These are phyloP conservation scores for Ptychadena robeensis DNA, from an alignment of 2,797 vertebrate genomes.

Conservation along the genomic window DNA sequence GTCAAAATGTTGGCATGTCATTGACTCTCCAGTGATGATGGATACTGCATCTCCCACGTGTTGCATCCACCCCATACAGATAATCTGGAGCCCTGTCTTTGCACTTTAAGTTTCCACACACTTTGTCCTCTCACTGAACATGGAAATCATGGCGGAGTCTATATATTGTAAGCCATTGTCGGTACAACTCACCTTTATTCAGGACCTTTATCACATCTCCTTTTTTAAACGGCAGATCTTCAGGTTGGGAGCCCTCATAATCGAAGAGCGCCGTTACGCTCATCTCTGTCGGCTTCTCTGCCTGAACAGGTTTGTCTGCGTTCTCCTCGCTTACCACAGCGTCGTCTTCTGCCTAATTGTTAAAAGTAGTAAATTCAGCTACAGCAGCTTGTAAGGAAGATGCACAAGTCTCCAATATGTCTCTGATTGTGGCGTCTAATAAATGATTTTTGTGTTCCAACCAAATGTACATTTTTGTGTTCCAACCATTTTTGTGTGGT, in stretches of 20 bases:
- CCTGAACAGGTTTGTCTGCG: slow-evolving; percentile 64
- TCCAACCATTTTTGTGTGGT: no score
- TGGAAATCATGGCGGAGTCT: no score
- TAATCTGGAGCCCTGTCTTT: no score
- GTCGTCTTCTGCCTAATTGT: slow-evolving; percentile 20
- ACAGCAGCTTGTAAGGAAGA: not conserved
- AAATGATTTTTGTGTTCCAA: not conserved
- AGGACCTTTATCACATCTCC: slow-evolving; percentile 86
- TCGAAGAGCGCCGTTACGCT: slow-evolving; percentile 82
- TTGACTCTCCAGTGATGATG: no score
- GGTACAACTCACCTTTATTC: slow-evolving; percentile 78
- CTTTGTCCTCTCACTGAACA: no score
- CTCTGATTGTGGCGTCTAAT: not conserved
- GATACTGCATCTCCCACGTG: no score
- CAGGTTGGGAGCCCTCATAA: slow-evolving; percentile 84
- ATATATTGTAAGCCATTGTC: not conserved
- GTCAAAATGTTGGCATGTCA: no score
- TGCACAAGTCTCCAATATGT: not conserved
- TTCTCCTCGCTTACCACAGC: not conserved
- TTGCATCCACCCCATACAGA: no score
- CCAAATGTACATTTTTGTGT: not conserved
- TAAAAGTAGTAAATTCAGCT: not conserved
- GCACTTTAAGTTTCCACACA: no score
- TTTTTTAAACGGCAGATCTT: slow-evolving; percentile 85
- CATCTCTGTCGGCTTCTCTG: slow-evolving; percentile 53